Conservation (phyloP, 2,888 invertebrate genomes). For the Vannuccia rotundouncinata region DNA sequence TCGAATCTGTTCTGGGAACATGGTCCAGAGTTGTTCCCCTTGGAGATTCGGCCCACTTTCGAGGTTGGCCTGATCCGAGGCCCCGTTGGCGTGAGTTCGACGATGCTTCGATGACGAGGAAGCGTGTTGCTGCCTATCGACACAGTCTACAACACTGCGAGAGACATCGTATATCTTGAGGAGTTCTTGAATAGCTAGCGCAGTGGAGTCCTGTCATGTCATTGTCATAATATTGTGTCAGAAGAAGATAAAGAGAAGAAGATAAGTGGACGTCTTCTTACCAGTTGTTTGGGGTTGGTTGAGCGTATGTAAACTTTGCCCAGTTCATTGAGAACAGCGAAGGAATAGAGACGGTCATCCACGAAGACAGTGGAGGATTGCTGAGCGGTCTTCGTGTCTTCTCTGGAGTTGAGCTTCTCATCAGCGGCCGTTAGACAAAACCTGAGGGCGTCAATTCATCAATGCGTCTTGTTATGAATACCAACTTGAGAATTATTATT, state of each 20-base stretch:
- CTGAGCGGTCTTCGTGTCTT: neutral
- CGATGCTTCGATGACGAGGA: no score
- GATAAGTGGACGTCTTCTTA: neutral
- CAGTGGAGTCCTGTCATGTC: slow-evolving; percentile 30
- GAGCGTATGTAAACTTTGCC: slow-evolving; percentile 28
- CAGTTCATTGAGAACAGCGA: slow-evolving; percentile 29
- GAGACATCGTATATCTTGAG: slow-evolving; percentile 26
- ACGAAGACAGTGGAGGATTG: neutral
- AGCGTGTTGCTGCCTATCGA: neutral
- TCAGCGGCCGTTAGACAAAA: neutral
- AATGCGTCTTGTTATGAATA: no score
- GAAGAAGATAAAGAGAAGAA: neutral
- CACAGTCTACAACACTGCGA: neutral
- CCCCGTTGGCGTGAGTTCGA: no score
- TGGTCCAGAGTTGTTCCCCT: slow-evolving; percentile 14
- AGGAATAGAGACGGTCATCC: slow-evolving; percentile 3
- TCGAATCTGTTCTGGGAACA: slow-evolving; percentile 21
- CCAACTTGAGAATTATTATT: no score
- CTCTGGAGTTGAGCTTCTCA: neutral
- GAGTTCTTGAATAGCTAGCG: slow-evolving; percentile 31
- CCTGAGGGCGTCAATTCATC: neutral
- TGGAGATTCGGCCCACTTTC: neutral
- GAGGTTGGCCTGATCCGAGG: neutral
- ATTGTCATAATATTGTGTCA: no score
- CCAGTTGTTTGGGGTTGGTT: slow-evolving; percentile 30